Evolutionary conservation across 1,140 invertebrate genomes (phyloP).

Genomic region (Plectus sambesii): DNA sequence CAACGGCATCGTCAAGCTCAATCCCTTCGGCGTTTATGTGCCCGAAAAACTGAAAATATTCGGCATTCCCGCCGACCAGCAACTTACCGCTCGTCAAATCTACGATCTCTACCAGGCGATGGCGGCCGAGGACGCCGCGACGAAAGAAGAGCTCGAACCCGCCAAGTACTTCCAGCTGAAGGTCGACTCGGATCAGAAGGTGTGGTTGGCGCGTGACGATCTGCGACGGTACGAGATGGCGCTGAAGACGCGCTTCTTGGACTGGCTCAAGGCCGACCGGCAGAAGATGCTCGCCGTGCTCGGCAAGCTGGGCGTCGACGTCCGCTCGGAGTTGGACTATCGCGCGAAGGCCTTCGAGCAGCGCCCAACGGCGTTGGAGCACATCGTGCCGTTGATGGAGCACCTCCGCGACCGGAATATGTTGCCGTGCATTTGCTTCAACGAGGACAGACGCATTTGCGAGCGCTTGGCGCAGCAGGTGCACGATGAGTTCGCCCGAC

Average conservation of each 20-base stretch:
- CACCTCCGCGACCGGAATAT: conserved; percentile 32
- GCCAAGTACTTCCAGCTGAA: conserved; percentile 36
- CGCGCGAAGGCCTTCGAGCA: conserved; percentile 35
- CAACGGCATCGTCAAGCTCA: conserved; percentile 27
- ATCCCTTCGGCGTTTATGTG: conserved; percentile 41
- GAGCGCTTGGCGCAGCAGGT: conserved; percentile 34
- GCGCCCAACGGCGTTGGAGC: conserved; percentile 29
- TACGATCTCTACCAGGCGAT: conserved; percentile 37
- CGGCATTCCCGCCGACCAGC: conserved; percentile 42
- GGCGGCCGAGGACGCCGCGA: conserved; percentile 36
- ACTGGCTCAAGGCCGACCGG: conserved; percentile 39
- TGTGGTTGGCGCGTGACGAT: conserved; percentile 34
- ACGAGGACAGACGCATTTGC: conserved; percentile 41
- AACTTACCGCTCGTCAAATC: conserved; percentile 40
- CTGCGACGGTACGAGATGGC: conserved; percentile 32
- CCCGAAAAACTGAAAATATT: conserved; percentile 44
- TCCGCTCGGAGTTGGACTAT: conserved; percentile 38
- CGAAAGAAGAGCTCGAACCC: conserved; percentile 36
- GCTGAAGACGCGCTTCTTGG: conserved; percentile 36
- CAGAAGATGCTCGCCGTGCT: conserved; percentile 34
- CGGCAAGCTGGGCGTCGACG: conserved; percentile 25
- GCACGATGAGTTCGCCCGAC: conserved; percentile 28
- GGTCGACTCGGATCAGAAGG: conserved; percentile 12
- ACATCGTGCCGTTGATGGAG: conserved; percentile 38
- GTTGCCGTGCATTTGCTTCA: conserved; percentile 41